phyloP scores from a whole-genome alignment of 1,140 invertebrate genomes.

The Neoseiulus cucumeris region DNA sequence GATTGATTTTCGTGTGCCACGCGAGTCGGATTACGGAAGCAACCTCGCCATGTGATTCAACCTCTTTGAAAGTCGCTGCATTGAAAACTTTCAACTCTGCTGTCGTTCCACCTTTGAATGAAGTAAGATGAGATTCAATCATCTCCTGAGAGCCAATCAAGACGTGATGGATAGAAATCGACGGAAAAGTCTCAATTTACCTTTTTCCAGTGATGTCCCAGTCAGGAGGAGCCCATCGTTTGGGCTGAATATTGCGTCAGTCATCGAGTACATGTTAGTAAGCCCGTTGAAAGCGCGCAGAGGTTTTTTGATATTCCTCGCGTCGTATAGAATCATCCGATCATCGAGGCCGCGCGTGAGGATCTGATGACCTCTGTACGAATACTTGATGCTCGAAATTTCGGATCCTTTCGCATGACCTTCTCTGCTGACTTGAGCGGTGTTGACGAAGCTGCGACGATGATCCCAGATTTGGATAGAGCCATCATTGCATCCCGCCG shows the following conservation, averaged over 20 bases:
- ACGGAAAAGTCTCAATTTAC: constrained; percentile 25
- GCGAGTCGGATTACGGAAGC: constrained; percentile 50
- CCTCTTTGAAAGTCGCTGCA: constrained; percentile 31
- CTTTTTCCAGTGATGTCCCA: constrained; percentile 46
- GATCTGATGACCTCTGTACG: constrained; percentile 59
- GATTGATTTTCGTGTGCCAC: constrained; percentile 94
- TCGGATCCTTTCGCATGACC: constrained; percentile 63
- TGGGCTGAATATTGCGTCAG: constrained; percentile 82
- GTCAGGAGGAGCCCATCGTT: constrained; percentile 74
- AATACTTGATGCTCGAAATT: constrained; percentile 63
- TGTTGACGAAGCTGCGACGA: constrained; percentile 47
- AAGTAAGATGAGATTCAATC: neutral
- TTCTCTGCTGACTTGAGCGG: constrained; percentile 46
- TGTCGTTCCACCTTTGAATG: neutral
- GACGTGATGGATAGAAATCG: too few species aligned
- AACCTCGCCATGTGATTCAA: neutral
- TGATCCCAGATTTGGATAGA: constrained; percentile 97
- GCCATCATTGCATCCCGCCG: constrained; percentile 79
- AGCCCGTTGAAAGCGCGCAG: constrained; percentile 45
- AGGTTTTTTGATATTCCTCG: constrained; percentile 58
- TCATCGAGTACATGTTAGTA: constrained; percentile 56
- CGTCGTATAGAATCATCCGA: constrained; percentile 85
- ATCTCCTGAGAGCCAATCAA: too few species aligned
- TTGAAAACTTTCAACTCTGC: constrained; percentile 46
- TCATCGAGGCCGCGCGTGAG: constrained; percentile 72